Conservation (phyloP, 2,888 invertebrate genomes). For the Tanypteryx hageni region DNA sequence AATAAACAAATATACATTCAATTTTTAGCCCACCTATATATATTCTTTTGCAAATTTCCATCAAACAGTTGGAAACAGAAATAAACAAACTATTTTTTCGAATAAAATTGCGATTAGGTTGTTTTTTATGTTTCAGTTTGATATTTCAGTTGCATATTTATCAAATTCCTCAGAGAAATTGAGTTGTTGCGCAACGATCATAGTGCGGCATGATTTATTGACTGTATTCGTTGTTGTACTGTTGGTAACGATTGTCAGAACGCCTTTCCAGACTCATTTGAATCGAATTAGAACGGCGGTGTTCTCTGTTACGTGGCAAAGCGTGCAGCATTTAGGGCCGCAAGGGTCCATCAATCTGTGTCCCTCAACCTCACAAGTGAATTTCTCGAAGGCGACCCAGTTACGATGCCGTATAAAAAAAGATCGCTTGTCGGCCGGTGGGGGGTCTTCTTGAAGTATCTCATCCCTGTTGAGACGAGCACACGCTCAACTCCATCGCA, state of each 20-base stretch:
- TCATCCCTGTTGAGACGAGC: slow-evolving; percentile 40
- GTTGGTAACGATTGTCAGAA: not conserved
- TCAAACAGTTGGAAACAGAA: no score
- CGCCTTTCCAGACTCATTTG: slow-evolving; percentile 20
- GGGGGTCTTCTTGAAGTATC: slow-evolving; percentile 32
- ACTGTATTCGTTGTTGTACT: not conserved
- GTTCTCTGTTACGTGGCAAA: slow-evolving; percentile 19
- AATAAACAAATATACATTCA: no score
- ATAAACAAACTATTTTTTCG: no score
- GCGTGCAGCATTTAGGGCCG: slow-evolving; percentile 23
- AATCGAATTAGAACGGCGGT: slow-evolving; percentile 18
- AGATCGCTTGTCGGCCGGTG: slow-evolving; percentile 25
- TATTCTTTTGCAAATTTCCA: no score
- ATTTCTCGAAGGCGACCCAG: slow-evolving; percentile 51
- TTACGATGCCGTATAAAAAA: slow-evolving; percentile 29
- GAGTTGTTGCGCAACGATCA: not conserved
- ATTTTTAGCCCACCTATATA: no score
- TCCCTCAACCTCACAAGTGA: slow-evolving; percentile 24
- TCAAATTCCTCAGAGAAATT: not conserved
- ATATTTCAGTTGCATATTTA: no score
- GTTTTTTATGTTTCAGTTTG: no score
- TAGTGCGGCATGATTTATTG: not conserved
- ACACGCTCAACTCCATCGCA: slow-evolving; percentile 46
- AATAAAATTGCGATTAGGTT: no score
- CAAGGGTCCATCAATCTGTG: slow-evolving; percentile 3